phyloP scores from a whole-genome alignment of 2,113 vertebrate genomes.

The Microtus ochrogaster region DNA sequence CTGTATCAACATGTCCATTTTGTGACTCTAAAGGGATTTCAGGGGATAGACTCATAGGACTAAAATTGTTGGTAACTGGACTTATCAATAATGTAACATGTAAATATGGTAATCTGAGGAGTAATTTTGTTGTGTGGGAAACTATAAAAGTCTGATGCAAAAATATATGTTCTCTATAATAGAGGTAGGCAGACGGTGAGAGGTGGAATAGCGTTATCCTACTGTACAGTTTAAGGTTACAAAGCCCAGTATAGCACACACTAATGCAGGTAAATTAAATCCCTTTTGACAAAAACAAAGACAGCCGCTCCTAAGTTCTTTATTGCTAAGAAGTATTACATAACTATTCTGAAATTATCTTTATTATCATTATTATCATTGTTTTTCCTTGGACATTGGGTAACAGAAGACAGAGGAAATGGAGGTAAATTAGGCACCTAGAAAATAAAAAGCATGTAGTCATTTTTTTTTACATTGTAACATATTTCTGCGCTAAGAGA shows the following conservation, averaged over 20 bases:
- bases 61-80: constrained; percentile 60
- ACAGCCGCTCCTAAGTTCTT: constrained; percentile 68
- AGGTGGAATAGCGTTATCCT: constrained; percentile 61
- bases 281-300: constrained; percentile 74
- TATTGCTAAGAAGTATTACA: constrained; percentile 77
- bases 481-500: constrained; percentile 69
- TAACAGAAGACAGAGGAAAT: constrained; percentile 87
- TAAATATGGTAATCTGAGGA: constrained; percentile 57
- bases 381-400: constrained; percentile 87
- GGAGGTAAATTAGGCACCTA: constrained; percentile 79
- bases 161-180: constrained; percentile 59
- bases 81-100: constrained; percentile 64
- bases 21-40: constrained; percentile 63
- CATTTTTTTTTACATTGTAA: constrained; percentile 70
- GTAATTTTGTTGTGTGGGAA: constrained; percentile 69
- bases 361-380: constrained; percentile 70
- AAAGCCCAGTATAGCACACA: constrained; percentile 74
- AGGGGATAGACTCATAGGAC: constrained; percentile 34
- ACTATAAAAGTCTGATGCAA: constrained; percentile 61
- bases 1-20: not conserved
- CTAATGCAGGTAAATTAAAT: constrained; percentile 80
- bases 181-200: constrained; percentile 47
- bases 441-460: constrained; percentile 70
- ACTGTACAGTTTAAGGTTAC: constrained; percentile 73
- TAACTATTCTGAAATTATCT: constrained; percentile 79